These are phyloP conservation scores for Cyclina sinensis DNA, from an alignment of 1,140 invertebrate genomes.

Conservation along the genomic window DNA sequence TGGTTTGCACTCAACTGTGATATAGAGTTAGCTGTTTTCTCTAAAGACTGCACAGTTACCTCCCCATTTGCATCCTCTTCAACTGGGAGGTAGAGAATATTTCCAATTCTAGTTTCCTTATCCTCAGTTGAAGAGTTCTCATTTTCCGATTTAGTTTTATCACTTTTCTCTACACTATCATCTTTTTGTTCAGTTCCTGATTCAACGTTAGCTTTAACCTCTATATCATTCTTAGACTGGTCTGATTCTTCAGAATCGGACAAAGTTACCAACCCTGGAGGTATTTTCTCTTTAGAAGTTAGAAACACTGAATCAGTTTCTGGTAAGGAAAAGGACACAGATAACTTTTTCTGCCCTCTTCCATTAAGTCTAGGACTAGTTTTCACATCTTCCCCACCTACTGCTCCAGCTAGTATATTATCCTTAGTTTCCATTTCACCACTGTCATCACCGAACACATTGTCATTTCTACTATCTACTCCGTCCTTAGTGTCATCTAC, in stretches of 20 bases:
- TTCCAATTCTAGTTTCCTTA: constrained; percentile 70
- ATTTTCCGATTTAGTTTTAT: constrained; percentile 11
- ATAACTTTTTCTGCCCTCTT: constrained; percentile 38
- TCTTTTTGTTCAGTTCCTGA: not conserved
- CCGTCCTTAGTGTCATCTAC: constrained; percentile 11
- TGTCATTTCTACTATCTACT: constrained; percentile 4
- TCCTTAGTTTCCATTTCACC: constrained; percentile 11
- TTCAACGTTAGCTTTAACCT: not conserved
- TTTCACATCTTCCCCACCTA: constrained; percentile 13
- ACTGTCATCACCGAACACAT: constrained; percentile 40
- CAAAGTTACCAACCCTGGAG: not conserved
- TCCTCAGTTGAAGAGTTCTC: constrained; percentile 44
- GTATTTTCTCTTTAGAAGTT: not conserved
- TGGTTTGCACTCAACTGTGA: constrained; percentile 70
- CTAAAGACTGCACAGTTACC: constrained; percentile 67
- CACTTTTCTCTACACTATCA: not conserved
- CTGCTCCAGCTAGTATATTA: not conserved
- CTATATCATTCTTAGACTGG: not conserved
- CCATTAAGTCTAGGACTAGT: constrained; percentile 47
- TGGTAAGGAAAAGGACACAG: constrained; percentile 57
- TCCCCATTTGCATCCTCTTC: constrained; percentile 70
- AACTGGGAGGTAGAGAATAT: constrained; percentile 76
- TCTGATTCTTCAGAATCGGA: not conserved
- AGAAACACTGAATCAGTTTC: constrained; percentile 38
- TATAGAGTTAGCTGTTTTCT: constrained; percentile 57